phyloP scores from a whole-genome alignment of 2,797 vertebrate genomes.

The Acomys russatus region DNA sequence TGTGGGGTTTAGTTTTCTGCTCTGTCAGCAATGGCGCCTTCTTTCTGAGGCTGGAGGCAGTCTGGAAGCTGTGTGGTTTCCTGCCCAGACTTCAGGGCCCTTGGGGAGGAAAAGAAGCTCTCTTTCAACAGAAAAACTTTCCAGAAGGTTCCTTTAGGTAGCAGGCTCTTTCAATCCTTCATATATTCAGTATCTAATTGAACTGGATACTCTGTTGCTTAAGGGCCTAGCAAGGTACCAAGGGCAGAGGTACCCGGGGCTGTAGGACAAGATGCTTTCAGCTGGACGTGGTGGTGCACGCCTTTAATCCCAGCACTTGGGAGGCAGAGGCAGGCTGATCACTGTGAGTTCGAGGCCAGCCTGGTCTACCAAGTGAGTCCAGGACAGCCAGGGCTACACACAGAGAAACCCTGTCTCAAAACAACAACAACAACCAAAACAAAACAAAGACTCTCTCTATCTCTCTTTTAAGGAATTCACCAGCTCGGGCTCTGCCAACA shows the following conservation, averaged over 20 bases:
- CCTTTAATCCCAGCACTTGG: too few species aligned
- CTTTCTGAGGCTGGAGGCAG: background rate
- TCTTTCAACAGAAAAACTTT: background rate
- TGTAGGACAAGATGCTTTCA: background rate
- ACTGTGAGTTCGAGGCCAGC: too few species aligned
- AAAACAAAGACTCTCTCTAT: background rate
- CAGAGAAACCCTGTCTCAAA: too few species aligned
- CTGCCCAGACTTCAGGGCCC: background rate
- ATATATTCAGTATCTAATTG: background rate
- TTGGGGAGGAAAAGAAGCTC: background rate
- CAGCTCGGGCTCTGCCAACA: conserved; percentile 97
- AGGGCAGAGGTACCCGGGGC: background rate
- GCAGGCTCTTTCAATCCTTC: background rate
- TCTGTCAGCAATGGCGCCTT: background rate
- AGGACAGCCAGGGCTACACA: too few species aligned
- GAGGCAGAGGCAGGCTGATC: too few species aligned
- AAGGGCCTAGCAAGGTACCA: background rate
- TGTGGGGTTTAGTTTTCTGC: background rate
- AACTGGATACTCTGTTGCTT: background rate
- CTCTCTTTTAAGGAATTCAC: conserved; percentile 94
- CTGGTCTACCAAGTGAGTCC: too few species aligned
- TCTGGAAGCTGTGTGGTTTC: background rate
- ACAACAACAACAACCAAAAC: too few species aligned
- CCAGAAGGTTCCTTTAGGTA: background rate
- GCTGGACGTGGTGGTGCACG: too few species aligned